Percentiles rank a stretch among this genome's conserved stretches.
phyloP scores from a whole-genome alignment of 2,888 invertebrate species.

The Callyntrura sp. region DNA sequence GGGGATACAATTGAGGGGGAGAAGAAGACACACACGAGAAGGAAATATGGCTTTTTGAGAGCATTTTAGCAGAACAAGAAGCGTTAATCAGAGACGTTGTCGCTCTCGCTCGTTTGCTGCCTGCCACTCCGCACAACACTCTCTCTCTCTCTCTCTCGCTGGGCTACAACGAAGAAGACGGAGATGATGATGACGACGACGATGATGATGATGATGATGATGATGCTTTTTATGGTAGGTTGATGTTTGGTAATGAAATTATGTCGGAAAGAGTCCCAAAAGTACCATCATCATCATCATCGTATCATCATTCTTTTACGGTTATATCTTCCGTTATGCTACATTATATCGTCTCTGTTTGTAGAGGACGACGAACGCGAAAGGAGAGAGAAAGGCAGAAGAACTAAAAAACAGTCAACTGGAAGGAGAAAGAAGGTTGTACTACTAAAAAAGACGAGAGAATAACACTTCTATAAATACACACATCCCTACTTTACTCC shows the following conservation, averaged over 20 bases:
- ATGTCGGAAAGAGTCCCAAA: conserved; percentile 71
- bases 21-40: neutral
- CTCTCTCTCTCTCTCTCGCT: too few relatives aligned
- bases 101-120: too few relatives aligned
- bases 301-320: conserved; percentile 51
- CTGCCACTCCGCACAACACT: too few relatives aligned
- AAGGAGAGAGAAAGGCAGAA: neutral
- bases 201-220: conserved; percentile 18
- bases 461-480: neutral
- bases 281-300: conserved; percentile 71
- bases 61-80: neutral
- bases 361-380: neutral
- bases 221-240: conserved; percentile 54
- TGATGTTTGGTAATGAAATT: conserved; percentile 70
- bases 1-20: neutral
- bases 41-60: neutral
- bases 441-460: conserved; percentile 17
- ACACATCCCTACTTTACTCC: neutral
- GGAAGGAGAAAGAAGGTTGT: neutral
- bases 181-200: neutral
- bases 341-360: neutral
- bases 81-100: too few relatives aligned
- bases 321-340: conserved; percentile 48
- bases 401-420: neutral
- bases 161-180: neutral